Evolutionary conservation across 2,888 invertebrate genomes (phyloP).

Genomic region (Ennomos fuscantarius): DNA sequence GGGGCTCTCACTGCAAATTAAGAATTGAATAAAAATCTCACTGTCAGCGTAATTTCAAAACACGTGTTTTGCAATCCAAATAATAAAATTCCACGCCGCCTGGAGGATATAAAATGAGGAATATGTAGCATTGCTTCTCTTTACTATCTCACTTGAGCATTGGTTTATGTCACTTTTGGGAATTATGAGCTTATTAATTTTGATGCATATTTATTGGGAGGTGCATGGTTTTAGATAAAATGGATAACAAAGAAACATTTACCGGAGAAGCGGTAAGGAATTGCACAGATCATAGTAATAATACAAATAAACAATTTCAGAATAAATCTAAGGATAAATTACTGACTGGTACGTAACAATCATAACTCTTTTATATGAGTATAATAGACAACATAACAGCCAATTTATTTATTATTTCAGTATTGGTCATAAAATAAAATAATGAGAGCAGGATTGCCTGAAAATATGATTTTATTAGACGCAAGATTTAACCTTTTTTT

Average conservation of each 20-base stretch:
- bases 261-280: slow-evolving; percentile 28
- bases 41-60: too few relatives aligned
- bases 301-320: slow-evolving; percentile 17
- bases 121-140: too few relatives aligned
- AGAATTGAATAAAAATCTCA: too few relatives aligned
- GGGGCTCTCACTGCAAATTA: too few relatives aligned
- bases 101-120: too few relatives aligned
- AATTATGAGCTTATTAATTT: too few relatives aligned
- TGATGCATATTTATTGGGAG: too few relatives aligned
- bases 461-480: background rate
- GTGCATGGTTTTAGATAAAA: slow-evolving; percentile 13
- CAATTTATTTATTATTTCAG: slow-evolving; percentile 19
- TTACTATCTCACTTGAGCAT: too few relatives aligned
- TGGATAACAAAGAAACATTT: slow-evolving; percentile 38
- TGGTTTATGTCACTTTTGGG: too few relatives aligned
- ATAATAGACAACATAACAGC: slow-evolving; percentile 11
- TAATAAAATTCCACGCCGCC: too few relatives aligned
- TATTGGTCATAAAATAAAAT: slow-evolving; percentile 14
- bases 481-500: too few relatives aligned
- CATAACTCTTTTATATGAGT: slow-evolving; percentile 5
- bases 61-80: too few relatives aligned
- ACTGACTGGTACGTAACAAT: slow-evolving; percentile 37
- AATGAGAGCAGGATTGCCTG: background rate
- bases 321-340: slow-evolving; percentile 42
- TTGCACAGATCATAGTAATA: slow-evolving; percentile 21